A percentile compares a stretch with the other conserved stretches of the same genome.
phyloP scores from a whole-genome alignment of 2,113 vertebrate genomes.

The Chascanopsetta lugubris region DNA sequence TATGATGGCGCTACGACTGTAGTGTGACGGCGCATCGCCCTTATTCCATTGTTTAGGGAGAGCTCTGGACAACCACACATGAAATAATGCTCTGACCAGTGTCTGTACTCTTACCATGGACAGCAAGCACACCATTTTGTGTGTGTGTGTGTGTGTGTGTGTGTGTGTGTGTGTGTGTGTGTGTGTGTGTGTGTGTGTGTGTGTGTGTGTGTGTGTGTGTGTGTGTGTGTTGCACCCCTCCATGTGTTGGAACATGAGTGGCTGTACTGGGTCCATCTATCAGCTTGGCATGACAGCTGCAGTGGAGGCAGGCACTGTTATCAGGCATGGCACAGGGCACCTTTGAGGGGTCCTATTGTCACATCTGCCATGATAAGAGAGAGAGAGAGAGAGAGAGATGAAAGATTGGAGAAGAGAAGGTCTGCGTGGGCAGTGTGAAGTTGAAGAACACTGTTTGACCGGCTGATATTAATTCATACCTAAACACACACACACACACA shows the following conservation, averaged over 20 bases:
- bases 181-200: constrained; percentile 71
- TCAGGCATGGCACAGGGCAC: constrained; percentile 64
- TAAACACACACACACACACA: not conserved
- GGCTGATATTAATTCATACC: not conserved
- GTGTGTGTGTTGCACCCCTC: constrained; percentile 42
- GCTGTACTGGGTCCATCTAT: constrained; percentile 33
- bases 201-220: constrained; percentile 70
- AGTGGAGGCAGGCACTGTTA: constrained; percentile 39
- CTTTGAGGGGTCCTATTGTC: constrained; percentile 65
- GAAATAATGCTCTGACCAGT: not conserved
- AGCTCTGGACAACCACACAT: too few relatives aligned
- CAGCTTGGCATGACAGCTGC: constrained; percentile 40
- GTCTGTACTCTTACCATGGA: not conserved
- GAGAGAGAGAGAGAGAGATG: constrained; percentile 21
- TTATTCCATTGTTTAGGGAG: too few relatives aligned
- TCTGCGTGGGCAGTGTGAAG: not conserved
- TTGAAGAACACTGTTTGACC: not conserved
- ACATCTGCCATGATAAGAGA: constrained; percentile 47
- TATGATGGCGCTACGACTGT: too few relatives aligned
- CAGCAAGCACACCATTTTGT: constrained; percentile 28
- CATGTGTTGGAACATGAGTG: not conserved
- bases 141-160: constrained; percentile 73
- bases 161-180: constrained; percentile 70
- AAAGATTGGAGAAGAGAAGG: constrained; percentile 20
- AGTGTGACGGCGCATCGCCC: too few relatives aligned